Conservation (phyloP, 2,888 invertebrate genomes). For the Prosopocoilus inquinatus region DNA sequence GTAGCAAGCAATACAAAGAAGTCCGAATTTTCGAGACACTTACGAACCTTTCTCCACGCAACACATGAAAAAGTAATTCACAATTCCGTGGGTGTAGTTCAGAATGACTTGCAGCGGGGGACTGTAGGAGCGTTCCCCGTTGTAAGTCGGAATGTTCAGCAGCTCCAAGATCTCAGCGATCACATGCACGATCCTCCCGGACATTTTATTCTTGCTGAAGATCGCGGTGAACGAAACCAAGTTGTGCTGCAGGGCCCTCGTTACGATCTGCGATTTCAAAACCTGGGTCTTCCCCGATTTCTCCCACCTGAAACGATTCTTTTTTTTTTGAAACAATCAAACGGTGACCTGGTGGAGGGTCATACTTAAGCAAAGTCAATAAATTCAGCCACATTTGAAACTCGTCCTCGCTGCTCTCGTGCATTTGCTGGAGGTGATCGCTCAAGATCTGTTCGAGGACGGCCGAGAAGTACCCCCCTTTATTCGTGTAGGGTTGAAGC, state of each 20-base stretch:
- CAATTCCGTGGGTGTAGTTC: slow-evolving; percentile 68
- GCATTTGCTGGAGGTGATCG: slow-evolving; percentile 35
- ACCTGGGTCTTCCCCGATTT: slow-evolving; percentile 50
- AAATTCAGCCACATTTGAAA: slow-evolving; percentile 47
- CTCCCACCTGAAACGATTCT: slow-evolving; percentile 60
- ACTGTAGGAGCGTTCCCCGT: slow-evolving; percentile 46
- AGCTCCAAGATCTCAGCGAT: slow-evolving; percentile 64
- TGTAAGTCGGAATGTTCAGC: slow-evolving; percentile 61
- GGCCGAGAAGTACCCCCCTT: slow-evolving; percentile 52
- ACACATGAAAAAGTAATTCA: slow-evolving; percentile 75
- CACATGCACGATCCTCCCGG: slow-evolving; percentile 51
- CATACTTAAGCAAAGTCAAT: slow-evolving; percentile 40
- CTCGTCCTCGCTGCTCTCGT: slow-evolving; percentile 27
- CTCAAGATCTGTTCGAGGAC: slow-evolving; percentile 46
- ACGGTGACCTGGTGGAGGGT: neutral
- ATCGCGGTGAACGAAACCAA: slow-evolving; percentile 50
- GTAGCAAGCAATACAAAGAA: neutral
- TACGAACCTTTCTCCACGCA: slow-evolving; percentile 63
- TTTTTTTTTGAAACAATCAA: slow-evolving; percentile 31
- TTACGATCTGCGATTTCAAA: slow-evolving; percentile 50
- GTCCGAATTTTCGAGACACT: neutral
- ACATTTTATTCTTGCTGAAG: slow-evolving; percentile 44
- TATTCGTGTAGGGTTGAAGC: slow-evolving; percentile 40
- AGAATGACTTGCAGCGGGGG: slow-evolving; percentile 65
- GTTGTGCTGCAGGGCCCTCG: slow-evolving; percentile 52